Evolutionary conservation across 2,888 invertebrate species (phyloP), one percentile per base, ranked within the genome.

Genomic region (Pardosa pseudoannulata): DNA sequence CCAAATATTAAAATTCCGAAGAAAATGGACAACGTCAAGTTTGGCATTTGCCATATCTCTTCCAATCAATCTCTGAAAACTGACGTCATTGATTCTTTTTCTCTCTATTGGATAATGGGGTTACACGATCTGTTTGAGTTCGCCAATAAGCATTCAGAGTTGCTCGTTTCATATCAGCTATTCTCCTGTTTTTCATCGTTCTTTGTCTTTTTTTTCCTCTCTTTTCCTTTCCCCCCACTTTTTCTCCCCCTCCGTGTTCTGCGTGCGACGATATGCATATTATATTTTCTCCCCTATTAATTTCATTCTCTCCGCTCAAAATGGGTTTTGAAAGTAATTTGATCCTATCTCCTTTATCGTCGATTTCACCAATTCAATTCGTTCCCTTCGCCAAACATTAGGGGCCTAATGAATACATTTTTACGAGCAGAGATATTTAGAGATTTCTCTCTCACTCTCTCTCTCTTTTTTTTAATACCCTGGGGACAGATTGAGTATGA

Each of bases 61-160:
- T 32, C 31, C 73, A 80, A 68, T 80, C 73, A 65, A 67, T 80
- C 73, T 75, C 70, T 62, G 68, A 82, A 81, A 82, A 28, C 62
- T 82, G 74, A 82, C 81, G 81, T 82, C 81, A 82, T 74, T 62
- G 29, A 75, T 82, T 75, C 64, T 31, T 75, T 82, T 82, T 74
- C 81, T 82, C 73, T 82, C 81, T 62, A 82, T 82, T 82, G 81
- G 81, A 82, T 82, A 75, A 82, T 75, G 70, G 73, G 81, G 81
- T 82, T 82, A 82, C 75, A 75, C 39, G 81, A 75, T 81, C 74
- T 81, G 81, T 81, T 75, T 81, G 74, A 81, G 81, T 81, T 82
- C 81, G 75, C 81, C 81, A 82, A 82, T 82, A 82, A 82, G 75
- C 81, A 82, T 70, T 82, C 75, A 82, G 70, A 41, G 62, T 23